Base-by-base conservation (phyloP, 2,113 vertebrate species). In the Python bivittatus region DNA sequence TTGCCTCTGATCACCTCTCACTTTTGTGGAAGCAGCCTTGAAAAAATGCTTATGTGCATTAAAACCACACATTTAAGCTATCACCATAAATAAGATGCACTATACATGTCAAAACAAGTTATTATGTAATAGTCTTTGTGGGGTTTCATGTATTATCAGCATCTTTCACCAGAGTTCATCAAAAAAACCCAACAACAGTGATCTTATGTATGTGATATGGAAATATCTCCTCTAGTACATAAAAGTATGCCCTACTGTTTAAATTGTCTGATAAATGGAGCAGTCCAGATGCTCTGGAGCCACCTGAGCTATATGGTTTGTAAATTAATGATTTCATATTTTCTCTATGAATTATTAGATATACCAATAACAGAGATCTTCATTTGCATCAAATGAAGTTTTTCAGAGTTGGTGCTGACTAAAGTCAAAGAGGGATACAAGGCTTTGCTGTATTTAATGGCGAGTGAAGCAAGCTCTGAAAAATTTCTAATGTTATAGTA, bases 61-160 rank as follows among this genome's bases (percentile, higher is more conserved):
- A 95, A 93, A 94, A 85, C 91, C 86, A 84, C 56, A 42, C 90
- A 53, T 94, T 95, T 95, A 93, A 84, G 86, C 94, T 94, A 95
- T 92, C 92, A 95, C 57, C 93, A 90, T 94, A 97, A 96, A 96
- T 95, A 96, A 96, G 95, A 95, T 92, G 93, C 94, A 92, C 94
- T 89, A n/a, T 90, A 93, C 95, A 61, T 96, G 97, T 97, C 96
- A 96, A 93, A 97, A 96, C 96, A 97, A 94, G 95, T 94, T 94
- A 94, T 97, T 97, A 96, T 6, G 29, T 96, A 95, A 97, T 93
- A 94, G 89, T 89, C 89, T 91, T 93, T 92, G 95, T 89, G 33
- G 86, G 91, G 93, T 94, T 97, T 95, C 96, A 92, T 95, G 95
- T 95, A 87, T 93, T 56, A 38, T 93, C 92, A 94, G 95, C 94